Conservation (phyloP, 2,797 vertebrate species). For the Eremophila alpestris region DNA sequence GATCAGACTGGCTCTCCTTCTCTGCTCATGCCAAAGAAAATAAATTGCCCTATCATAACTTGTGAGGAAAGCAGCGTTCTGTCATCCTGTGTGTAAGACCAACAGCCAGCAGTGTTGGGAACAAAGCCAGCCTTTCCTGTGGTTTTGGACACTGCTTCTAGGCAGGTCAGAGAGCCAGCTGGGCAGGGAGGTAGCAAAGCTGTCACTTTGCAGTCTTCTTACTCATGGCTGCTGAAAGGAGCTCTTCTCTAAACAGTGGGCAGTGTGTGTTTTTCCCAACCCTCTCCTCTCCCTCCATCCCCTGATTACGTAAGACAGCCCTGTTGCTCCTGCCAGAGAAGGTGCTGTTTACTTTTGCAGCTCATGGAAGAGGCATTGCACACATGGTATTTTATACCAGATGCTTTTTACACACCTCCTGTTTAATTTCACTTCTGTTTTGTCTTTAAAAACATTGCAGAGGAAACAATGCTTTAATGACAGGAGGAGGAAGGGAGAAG, state of each 20-base stretch:
- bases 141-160: not conserved
- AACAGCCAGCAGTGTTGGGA: not conserved
- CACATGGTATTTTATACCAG: slow-evolving; percentile 3
- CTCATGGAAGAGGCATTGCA: not conserved
- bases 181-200: not conserved
- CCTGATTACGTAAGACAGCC: not conserved
- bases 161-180: not conserved
- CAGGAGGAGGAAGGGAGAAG: not conserved
- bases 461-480: not conserved
- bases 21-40: slow-evolving; percentile 17
- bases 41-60: not conserved
- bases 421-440: slow-evolving; percentile 5
- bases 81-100: not conserved
- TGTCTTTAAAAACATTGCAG: not conserved
- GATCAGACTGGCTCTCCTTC: not conserved
- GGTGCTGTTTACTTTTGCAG: slow-evolving; percentile 24
- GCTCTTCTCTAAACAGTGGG: not conserved
- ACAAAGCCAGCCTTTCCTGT: not conserved
- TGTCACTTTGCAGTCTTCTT: not conserved
- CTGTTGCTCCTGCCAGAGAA: not conserved
- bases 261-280: not conserved
- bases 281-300: not conserved
- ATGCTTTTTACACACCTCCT: not conserved
- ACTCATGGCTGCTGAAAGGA: not conserved
- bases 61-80: not conserved